These are phyloP conservation scores for Orientallactaga sibirica DNA, from an alignment of 2,797 vertebrate species.

Conservation along the genomic window DNA sequence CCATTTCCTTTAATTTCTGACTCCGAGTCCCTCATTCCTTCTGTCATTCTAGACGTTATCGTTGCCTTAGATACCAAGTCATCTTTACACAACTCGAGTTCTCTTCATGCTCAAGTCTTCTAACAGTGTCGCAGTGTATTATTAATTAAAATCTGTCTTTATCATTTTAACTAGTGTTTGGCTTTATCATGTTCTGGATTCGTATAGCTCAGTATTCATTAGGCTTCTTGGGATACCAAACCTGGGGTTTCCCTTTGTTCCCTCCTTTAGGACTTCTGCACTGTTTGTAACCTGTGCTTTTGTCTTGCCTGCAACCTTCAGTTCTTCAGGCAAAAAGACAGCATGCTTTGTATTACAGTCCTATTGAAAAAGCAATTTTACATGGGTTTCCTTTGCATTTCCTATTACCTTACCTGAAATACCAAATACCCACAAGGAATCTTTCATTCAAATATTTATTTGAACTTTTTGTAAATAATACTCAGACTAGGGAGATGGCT, in stretches of 20 bases:
- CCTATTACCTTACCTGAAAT: background rate
- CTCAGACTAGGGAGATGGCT: too few species aligned
- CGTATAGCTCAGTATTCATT: background rate
- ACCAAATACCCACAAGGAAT: background rate
- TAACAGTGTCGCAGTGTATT: background rate
- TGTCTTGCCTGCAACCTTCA: background rate
- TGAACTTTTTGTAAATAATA: background rate
- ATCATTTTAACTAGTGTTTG: background rate
- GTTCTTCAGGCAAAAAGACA: background rate
- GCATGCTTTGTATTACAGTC: background rate
- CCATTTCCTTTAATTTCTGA: background rate
- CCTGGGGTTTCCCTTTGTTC: background rate
- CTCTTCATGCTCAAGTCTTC: background rate
- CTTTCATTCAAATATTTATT: background rate
- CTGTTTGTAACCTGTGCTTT: background rate
- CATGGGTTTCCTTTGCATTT: background rate
- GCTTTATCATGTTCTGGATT: background rate
- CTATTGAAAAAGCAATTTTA: background rate
- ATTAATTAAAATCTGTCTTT: background rate
- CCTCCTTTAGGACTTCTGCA: background rate
- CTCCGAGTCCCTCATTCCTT: background rate
- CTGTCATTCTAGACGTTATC: too few species aligned
- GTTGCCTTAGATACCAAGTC: too few species aligned
- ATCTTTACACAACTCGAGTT: background rate
- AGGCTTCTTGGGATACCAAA: background rate